Base-by-base conservation (phyloP, 1,140 invertebrate species). In the Physella acuta region DNA sequence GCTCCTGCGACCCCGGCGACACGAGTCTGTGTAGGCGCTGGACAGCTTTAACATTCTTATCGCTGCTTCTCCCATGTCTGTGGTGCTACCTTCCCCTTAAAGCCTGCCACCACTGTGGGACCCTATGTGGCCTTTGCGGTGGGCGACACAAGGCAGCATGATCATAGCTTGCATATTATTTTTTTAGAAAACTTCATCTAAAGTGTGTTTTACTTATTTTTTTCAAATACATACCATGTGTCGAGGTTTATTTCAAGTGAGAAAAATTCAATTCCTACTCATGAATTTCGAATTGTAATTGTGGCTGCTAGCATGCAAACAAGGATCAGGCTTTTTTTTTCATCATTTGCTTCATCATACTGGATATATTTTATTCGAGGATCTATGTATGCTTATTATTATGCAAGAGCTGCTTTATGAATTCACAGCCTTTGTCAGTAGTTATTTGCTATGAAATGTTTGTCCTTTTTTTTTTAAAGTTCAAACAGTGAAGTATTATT, bases 41-140 rank as follows among this genome's bases (percentile, higher is more conserved):
- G 94, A 82, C 94, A 70, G 92, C 92, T 70, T 85, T 97, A 75
- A 90, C 92, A 20, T 85, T 96, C 67, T 88, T 97, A 49, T 94
- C 93, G 49, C 84, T 97, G 64, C 86, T 97, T 76, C 90, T 97
- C 78, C 95, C 94, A 68, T 97, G 95, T 85, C 88, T 97, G 68
- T 97, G 94, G 89, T 93, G 93, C 85, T 97, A 97, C 87, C 89
- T 92, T 76, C 94, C 93, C 49, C 88, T 95, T 28, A 89, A 90
- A 72, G 90, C 92, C 71, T 92, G 92, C 78, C 94, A 97, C 85
- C 89, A 89, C 85, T 92, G 92, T 75, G 92, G 92, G 55, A 88
- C 92, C 66, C 86, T 88, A 5, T 93, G 92, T 78, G 90, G 91
- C 28, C 81, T 93, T 33, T 93, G 93, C 74, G 93, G 93, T n/a